Evolutionary conservation across 2,113 vertebrate genomes (phyloP), one percentile per base, ranked within the genome.

Genomic region (Campylomormyrus numenius): DNA sequence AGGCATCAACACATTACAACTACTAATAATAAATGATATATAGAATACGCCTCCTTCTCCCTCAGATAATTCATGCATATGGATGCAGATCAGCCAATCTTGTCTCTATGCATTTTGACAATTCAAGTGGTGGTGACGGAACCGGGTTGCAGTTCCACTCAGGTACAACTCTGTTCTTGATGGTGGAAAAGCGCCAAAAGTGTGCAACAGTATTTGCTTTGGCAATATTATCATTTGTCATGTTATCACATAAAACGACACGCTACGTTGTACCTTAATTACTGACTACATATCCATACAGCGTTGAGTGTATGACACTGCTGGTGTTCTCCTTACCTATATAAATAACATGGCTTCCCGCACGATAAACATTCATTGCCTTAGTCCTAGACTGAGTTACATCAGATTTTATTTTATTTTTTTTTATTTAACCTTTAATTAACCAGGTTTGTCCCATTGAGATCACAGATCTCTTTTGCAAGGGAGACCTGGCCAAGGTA

Each of bases 311-410:
- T 77, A 31, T 39, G n/a, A 27, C 84, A 46, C 46, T 48, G 45
- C 46, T 85, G 42, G 42, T 89, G 1, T 74, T 49, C 24, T 80
- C 10, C 3, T 39, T 24, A 46, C 10, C 19, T 10, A 27, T 53
- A 39, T 48, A 89, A 87, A 77, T 49, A 46, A 90, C 80, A 21
- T 56, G 89, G 74, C 89, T 89, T 89, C 90, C 85, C 53, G 87
- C 89, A 87, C 80, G 19, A 62, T 52, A 50, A 89, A 80, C 6
- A 39, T 56, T 52, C 70, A 77, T 39, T 39, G 13, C 11, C 11
- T 77, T 77, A 77, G 13, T 74, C 48, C 50, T 90, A 53, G 39
- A 15, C 7, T 46, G 45, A 49, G 88, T 21, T 39, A 24, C 27
- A 24, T 3, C 86, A 83, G 27, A 13, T n/a, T n/a, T n/a, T n/a